Percentiles rank a stretch among this genome's conserved stretches.
Conservation (phyloP, 2,113 vertebrate species). For the Myotis brandtii region DNA sequence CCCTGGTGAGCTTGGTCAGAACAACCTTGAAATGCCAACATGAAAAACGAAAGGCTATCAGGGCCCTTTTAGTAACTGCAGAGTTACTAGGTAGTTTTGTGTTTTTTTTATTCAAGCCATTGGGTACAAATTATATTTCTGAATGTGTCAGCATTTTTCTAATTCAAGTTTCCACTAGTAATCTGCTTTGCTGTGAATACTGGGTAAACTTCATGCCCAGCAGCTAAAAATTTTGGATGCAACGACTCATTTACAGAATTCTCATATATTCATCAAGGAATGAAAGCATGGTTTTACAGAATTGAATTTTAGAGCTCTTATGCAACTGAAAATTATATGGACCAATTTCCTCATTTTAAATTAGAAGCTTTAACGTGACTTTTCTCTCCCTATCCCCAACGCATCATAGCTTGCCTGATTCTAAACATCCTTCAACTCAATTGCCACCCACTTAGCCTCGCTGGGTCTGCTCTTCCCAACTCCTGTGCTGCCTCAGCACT, state of each 20-base stretch:
- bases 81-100: slow-evolving; percentile 58
- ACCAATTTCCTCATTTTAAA: slow-evolving; percentile 69
- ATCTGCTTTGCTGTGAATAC: slow-evolving; percentile 82
- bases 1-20: slow-evolving; percentile 63
- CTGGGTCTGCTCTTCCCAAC: background rate
- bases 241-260: slow-evolving; percentile 75
- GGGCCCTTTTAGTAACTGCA: slow-evolving; percentile 54
- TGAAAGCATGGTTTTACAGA: slow-evolving; percentile 64
- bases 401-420: background rate
- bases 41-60: slow-evolving; percentile 69
- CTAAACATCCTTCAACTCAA: background rate
- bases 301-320: slow-evolving; percentile 65
- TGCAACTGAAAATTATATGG: slow-evolving; percentile 67
- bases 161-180: slow-evolving; percentile 84
- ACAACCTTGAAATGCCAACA: slow-evolving; percentile 67
- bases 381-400: slow-evolving; percentile 23
- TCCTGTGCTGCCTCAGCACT: background rate
- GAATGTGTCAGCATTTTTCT: slow-evolving; percentile 83
- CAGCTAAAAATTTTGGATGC: slow-evolving; percentile 71
- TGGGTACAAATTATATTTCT: slow-evolving; percentile 85
- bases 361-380: slow-evolving; percentile 49
- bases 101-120: slow-evolving; percentile 61
- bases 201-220: slow-evolving; percentile 77
- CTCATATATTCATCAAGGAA: slow-evolving; percentile 69
- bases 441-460: background rate